Percentiles rank a stretch among this genome's conserved stretches.
Conservation (phyloP, 2,113 vertebrate genomes). For the Zosterops lateralis region DNA sequence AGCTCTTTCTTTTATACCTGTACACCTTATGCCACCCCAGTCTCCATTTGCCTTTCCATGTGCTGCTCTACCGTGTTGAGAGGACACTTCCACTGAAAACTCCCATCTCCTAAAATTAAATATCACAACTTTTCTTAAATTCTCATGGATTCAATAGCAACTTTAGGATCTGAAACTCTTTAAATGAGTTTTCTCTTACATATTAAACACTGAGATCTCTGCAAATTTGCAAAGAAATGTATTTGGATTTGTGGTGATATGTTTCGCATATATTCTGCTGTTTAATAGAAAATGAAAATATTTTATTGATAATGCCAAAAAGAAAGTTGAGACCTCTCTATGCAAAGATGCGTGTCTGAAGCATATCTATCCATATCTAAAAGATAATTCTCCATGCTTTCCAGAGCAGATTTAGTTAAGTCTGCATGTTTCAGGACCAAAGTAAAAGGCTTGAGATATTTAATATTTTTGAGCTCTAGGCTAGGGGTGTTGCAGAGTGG, state of each 20-base stretch:
- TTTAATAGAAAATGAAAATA: background rate
- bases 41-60: background rate
- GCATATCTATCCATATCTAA: background rate
- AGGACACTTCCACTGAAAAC: background rate
- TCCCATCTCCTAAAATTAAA: fast-evolving
- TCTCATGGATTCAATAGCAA: background rate
- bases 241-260: background rate
- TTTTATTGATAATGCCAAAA: background rate
- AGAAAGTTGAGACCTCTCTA: background rate
- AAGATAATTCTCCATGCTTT: constrained; percentile 18
- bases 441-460: background rate
- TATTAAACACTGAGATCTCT: background rate
- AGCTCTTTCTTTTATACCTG: background rate
- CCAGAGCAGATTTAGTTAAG: constrained; percentile 1
- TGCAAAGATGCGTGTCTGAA: background rate
- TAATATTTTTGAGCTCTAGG: background rate
- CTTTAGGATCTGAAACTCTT: background rate
- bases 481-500: background rate
- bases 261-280: background rate
- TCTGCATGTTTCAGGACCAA: background rate
- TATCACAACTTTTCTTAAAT: background rate
- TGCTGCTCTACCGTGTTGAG: fast-evolving
- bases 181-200: background rate
- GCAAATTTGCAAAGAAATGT: background rate
- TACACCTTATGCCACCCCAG: background rate